Conservation (phyloP, 2,113 vertebrate species). For the Notechis scutatus region DNA sequence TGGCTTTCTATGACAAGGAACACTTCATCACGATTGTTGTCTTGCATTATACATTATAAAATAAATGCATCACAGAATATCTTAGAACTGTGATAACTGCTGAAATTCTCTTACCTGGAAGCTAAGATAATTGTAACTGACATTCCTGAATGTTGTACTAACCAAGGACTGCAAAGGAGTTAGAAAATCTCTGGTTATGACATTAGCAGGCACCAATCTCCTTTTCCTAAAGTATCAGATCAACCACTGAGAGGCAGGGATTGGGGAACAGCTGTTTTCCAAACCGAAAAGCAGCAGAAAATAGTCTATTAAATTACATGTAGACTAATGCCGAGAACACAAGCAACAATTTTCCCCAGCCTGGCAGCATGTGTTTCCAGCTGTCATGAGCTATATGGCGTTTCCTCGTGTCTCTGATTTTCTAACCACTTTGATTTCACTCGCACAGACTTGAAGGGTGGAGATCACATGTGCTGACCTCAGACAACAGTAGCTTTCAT, state of each 20-base stretch:
- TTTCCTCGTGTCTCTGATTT: neutral
- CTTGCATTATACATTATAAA: neutral
- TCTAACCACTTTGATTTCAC: neutral
- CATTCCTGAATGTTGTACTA: neutral
- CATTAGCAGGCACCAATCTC: neutral
- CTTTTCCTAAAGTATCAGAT: neutral
- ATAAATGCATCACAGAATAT: neutral
- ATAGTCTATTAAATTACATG: slow-evolving; percentile 11
- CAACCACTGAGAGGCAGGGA: neutral
- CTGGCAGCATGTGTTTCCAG: neutral
- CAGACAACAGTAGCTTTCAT: neutral
- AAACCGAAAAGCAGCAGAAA: neutral
- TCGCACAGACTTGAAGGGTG: neutral
- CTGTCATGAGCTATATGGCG: neutral
- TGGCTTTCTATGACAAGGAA: neutral
- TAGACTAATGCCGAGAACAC: slow-evolving; percentile 15
- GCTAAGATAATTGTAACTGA: neutral
- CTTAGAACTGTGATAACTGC: neutral
- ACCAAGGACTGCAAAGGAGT: neutral
- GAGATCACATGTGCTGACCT: neutral
- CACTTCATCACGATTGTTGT: neutral
- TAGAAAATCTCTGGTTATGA: neutral
- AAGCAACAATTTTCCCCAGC: neutral
- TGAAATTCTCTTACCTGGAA: neutral
- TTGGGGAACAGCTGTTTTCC: neutral